Conservation (phyloP, 1,140 invertebrate genomes). For the Arctopsyche grandis region DNA sequence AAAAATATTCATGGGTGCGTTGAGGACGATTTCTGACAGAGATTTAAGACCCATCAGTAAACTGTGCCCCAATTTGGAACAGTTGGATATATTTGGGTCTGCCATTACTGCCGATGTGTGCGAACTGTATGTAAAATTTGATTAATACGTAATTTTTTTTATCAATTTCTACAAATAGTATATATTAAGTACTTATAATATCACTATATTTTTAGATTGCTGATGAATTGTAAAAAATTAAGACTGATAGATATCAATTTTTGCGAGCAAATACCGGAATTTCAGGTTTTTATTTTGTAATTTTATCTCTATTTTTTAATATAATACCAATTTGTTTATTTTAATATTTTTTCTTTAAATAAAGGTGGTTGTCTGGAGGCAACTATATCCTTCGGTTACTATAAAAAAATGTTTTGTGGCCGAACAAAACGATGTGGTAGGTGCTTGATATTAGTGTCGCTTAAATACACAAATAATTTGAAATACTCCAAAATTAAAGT, state of each 20-base stretch:
- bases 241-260: slow-evolving; percentile 87
- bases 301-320: slow-evolving; percentile 55
- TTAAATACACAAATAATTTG: not conserved
- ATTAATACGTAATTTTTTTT: not conserved
- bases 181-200: slow-evolving; percentile 21
- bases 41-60: slow-evolving; percentile 77
- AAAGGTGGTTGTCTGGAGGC: slow-evolving; percentile 46
- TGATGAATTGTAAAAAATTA: slow-evolving; percentile 73
- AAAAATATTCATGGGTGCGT: slow-evolving; percentile 80
- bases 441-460: not conserved
- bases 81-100: slow-evolving; percentile 86
- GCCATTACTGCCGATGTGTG: slow-evolving; percentile 79
- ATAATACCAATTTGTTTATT: slow-evolving; percentile 1
- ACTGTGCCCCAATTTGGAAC: slow-evolving; percentile 74
- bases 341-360: slow-evolving; percentile 31
- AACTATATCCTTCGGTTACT: slow-evolving; percentile 41
- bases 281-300: slow-evolving; percentile 65
- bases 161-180: too few species aligned
- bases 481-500: not conserved
- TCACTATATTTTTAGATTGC: slow-evolving; percentile 65
- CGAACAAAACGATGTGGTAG: not conserved
- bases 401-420: slow-evolving; percentile 34
- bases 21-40: slow-evolving; percentile 80
- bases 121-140: slow-evolving; percentile 67
- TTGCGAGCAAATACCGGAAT: slow-evolving; percentile 80